Conservation (phyloP, 1,140 invertebrate genomes). For the Marisa cornuarietis region DNA sequence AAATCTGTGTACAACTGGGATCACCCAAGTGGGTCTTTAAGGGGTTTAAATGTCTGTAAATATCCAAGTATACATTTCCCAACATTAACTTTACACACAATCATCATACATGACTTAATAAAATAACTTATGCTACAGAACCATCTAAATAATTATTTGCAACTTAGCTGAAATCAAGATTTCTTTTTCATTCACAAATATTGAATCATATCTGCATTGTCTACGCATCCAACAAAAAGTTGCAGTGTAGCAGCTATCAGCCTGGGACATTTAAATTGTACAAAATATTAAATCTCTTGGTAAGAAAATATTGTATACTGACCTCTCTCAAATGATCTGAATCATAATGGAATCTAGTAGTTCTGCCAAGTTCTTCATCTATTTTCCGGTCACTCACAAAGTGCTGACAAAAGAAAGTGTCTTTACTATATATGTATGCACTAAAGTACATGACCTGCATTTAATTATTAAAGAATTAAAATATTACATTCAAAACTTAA, state of each 20-base stretch:
- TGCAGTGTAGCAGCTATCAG: neutral
- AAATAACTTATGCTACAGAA: neutral
- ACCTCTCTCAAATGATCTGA: slow-evolving; percentile 50
- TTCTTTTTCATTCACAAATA: neutral
- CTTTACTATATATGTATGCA: neutral
- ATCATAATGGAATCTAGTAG: slow-evolving; percentile 59
- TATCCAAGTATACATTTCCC: too few relatives aligned
- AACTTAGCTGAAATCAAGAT: neutral
- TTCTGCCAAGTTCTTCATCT: slow-evolving; percentile 60
- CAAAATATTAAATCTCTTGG: neutral
- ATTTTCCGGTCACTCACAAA: slow-evolving; percentile 61
- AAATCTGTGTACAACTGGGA: too few relatives aligned
- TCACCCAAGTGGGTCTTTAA: too few relatives aligned
- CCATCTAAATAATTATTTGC: neutral
- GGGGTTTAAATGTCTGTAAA: too few relatives aligned
- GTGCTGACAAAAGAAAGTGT: slow-evolving; percentile 46
- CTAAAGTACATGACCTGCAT: neutral
- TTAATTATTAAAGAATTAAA: slow-evolving; percentile 4
- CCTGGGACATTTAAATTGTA: neutral
- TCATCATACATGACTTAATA: too few relatives aligned
- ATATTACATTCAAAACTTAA: neutral
- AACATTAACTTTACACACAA: too few relatives aligned
- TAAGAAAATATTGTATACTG: slow-evolving; percentile 10
- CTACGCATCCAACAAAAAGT: neutral
- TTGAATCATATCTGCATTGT: neutral